Conservation (phyloP, 1,140 invertebrate genomes). For the Camponotus vicinus region DNA sequence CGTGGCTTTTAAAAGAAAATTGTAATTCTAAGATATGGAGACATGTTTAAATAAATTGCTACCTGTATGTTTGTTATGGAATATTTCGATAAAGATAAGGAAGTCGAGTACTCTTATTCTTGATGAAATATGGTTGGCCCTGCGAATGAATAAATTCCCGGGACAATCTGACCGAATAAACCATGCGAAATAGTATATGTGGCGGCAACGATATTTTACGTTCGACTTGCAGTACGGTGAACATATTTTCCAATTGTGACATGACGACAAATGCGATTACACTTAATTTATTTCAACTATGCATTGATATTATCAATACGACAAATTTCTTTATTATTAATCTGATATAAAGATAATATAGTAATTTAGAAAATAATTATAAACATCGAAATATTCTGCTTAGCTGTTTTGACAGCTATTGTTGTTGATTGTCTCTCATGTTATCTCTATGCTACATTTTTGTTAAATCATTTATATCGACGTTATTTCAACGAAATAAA, state of each 20-base stretch:
- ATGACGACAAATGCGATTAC: conserved; percentile 1
- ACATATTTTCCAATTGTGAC: conserved; percentile 14
- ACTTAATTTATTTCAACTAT: conserved; percentile 20
- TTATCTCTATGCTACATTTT: background rate
- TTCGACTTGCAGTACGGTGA: background rate
- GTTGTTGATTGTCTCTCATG: too few relatives aligned
- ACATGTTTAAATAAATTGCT: background rate
- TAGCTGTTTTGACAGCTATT: background rate
- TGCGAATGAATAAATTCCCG: conserved; percentile 28
- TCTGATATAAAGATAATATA: background rate
- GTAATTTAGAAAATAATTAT: background rate
- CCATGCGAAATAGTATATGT: background rate
- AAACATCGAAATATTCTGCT: background rate
- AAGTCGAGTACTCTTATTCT: background rate
- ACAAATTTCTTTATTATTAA: conserved; percentile 16
- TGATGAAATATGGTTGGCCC: background rate
- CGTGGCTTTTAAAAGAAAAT: background rate
- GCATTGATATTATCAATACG: background rate
- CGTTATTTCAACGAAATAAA: background rate
- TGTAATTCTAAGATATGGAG: background rate
- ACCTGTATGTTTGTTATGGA: background rate
- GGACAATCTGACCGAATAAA: conserved; percentile 20
- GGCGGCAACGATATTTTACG: conserved; percentile 8
- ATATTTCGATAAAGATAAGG: background rate
- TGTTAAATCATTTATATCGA: background rate